Evolutionary conservation across 2,888 invertebrate genomes (phyloP), one percentile per base, ranked within the genome.

Genomic region (Boloria selene): DNA sequence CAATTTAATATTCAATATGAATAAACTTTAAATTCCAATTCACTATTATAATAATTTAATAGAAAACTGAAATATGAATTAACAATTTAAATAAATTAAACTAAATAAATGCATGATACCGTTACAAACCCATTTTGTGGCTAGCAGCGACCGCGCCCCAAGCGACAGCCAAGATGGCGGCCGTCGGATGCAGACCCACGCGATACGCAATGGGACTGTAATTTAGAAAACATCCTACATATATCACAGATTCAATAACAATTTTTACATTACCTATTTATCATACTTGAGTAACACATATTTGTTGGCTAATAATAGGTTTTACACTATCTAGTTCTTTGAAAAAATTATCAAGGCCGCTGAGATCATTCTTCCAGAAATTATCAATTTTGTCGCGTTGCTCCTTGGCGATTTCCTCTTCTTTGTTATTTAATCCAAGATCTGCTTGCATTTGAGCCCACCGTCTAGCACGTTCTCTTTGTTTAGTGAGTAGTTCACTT

Each of bases 261-360:
- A 74, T 72, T 63, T 38, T 79, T 83, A 87, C 85, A 75, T 85
- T 86, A 86, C 85, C 87, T 90, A 87, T 67, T 70, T 66, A 73
- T 65, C 73, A 77, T 76, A 75, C 71, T 79, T 81, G 60, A 58
- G 51, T 54, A 61, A 66, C 65, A 68, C 68, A 71, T 64, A 64
- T 65, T 65, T 63, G 63, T 61, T 68, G 82, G 73, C 76, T 82
- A 73, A 80, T 76, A 74, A 84, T 69, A 72, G 93, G 93, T 77
- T 94, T 94, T 72, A 94, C 92, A 82, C 88, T 90, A 79, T 93
- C 94, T 79, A 95, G 85, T 84, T 94, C 93, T 74, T 90, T 92
- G 92, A 95, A 95, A 85, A 95, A 95, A 79, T 87, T 91, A 87
- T 95, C 93, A 82, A 95, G 82, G 76, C 94, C 94, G 82, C 92